Percentiles rank a stretch among this genome's conserved stretches.
phyloP scores from a whole-genome alignment of 1,140 invertebrate species.

The Riptortus pedestris region DNA sequence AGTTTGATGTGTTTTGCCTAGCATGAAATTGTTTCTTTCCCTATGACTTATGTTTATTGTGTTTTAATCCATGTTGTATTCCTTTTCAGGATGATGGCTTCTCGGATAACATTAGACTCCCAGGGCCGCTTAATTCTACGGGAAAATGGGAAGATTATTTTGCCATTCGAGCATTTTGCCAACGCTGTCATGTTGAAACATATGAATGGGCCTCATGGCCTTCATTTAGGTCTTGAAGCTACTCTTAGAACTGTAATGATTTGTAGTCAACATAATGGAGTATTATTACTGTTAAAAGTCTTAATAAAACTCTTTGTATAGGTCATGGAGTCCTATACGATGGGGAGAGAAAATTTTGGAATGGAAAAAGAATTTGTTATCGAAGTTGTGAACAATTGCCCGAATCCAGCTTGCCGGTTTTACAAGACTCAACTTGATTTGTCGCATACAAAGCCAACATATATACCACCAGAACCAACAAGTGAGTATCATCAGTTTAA shows the following conservation, averaged over 20 bases:
- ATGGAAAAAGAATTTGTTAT: conserved; percentile 83
- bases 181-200: conserved; percentile 82
- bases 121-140: conserved; percentile 66
- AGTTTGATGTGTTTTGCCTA: too few species aligned
- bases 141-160: conserved; percentile 76
- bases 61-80: conserved; percentile 2
- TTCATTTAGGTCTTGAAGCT: conserved; percentile 67
- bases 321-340: conserved; percentile 74
- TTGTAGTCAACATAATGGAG: neutral
- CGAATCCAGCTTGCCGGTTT: conserved; percentile 71
- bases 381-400: conserved; percentile 75
- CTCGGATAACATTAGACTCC: conserved; percentile 66
- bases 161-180: conserved; percentile 78
- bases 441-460: conserved; percentile 32
- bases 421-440: conserved; percentile 64
- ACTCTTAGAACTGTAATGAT: conserved; percentile 61
- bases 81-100: conserved; percentile 64
- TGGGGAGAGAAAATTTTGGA: conserved; percentile 72
- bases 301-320: conserved; percentile 32
- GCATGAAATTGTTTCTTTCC: too few species aligned
- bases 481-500: conserved; percentile 24
- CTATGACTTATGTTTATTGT: neutral
- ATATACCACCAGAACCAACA: conserved; percentile 32
- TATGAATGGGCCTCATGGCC: conserved; percentile 72
- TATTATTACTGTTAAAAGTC: conserved; percentile 7